Evolutionary conservation across 2,888 invertebrate genomes (phyloP).

Genomic region (Parnassius orleans): DNA sequence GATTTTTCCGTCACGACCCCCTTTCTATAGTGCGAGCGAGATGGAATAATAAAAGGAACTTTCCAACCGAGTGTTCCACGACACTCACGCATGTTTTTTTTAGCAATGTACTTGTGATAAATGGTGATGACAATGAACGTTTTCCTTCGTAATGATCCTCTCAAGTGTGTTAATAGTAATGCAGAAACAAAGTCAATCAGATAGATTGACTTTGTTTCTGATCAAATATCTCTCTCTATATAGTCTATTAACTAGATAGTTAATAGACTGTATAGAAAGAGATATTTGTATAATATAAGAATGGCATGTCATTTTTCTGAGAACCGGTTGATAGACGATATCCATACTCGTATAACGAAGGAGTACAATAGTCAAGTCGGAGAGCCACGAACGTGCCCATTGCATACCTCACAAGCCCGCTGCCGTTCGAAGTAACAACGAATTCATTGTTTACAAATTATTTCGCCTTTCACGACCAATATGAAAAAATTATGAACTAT

Average conservation of each 20-base stretch:
- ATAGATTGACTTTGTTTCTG: too few species aligned
- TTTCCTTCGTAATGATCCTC: not conserved
- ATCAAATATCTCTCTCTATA: constrained; percentile 33
- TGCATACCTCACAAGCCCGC: constrained; percentile 49
- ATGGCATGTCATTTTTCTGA: constrained; percentile 65
- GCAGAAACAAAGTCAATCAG: not conserved
- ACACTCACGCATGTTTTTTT: too few species aligned
- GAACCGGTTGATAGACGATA: constrained; percentile 62
- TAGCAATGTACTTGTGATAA: too few species aligned
- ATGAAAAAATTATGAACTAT: not conserved
- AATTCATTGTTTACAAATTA: constrained; percentile 27
- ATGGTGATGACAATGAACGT: not conserved
- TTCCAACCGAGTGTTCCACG: too few species aligned
- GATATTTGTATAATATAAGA: constrained; percentile 41
- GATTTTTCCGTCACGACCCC: too few species aligned
- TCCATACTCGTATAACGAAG: constrained; percentile 40
- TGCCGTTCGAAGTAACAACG: constrained; percentile 29
- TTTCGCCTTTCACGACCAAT: constrained; percentile 14
- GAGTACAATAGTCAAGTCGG: constrained; percentile 56
- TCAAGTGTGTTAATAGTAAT: not conserved
- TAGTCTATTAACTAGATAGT: not conserved
- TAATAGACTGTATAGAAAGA: constrained; percentile 21
- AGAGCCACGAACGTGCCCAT: constrained; percentile 47
- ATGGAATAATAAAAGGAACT: too few species aligned
- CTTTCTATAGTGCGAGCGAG: too few species aligned